Percentiles rank a stretch among this genome's conserved stretches.
Evolutionary conservation across 1,140 invertebrate species (phyloP).

Genomic region (Latrodectus geometricus): DNA sequence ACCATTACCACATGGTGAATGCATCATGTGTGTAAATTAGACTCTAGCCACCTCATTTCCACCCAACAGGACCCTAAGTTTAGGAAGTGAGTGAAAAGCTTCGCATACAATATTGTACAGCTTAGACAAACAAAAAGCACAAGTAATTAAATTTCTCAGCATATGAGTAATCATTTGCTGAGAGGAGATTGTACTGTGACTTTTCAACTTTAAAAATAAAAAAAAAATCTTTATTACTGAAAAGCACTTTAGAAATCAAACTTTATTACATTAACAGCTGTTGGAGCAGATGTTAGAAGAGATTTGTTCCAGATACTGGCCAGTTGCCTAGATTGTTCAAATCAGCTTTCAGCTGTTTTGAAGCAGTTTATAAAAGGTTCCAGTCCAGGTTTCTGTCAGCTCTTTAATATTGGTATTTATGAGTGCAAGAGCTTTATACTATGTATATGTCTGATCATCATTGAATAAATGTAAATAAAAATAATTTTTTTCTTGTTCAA

Average conservation of each 20-base stretch:
- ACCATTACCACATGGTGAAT: slow-evolving; percentile 59
- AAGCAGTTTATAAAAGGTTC: slow-evolving; percentile 37
- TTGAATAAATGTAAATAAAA: slow-evolving; percentile 64
- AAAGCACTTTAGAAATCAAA: slow-evolving; percentile 59
- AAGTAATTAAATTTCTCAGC: slow-evolving; percentile 25
- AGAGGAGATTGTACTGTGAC: slow-evolving; percentile 39
- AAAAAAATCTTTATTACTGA: slow-evolving; percentile 49
- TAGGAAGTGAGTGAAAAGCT: slow-evolving; percentile 49
- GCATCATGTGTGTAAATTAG: slow-evolving; percentile 52
- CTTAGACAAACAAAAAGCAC: slow-evolving; percentile 46
- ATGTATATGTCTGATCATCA: slow-evolving; percentile 64
- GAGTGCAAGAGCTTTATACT: slow-evolving; percentile 65
- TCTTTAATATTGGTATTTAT: slow-evolving; percentile 65
- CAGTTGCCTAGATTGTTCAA: slow-evolving; percentile 47
- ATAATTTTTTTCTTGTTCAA: background rate
- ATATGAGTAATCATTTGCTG: slow-evolving; percentile 31
- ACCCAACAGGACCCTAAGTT: slow-evolving; percentile 37
- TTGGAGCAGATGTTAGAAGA: slow-evolving; percentile 11
- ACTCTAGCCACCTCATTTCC: slow-evolving; percentile 36
- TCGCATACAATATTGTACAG: slow-evolving; percentile 54
- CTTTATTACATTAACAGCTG: slow-evolving; percentile 21
- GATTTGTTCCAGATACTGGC: slow-evolving; percentile 22
- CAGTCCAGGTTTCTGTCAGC: slow-evolving; percentile 58
- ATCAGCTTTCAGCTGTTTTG: slow-evolving; percentile 32
- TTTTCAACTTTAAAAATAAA: slow-evolving; percentile 31